Conservation (phyloP, 2,797 vertebrate genomes). For the Periophthalmus magnuspinnatus region DNA sequence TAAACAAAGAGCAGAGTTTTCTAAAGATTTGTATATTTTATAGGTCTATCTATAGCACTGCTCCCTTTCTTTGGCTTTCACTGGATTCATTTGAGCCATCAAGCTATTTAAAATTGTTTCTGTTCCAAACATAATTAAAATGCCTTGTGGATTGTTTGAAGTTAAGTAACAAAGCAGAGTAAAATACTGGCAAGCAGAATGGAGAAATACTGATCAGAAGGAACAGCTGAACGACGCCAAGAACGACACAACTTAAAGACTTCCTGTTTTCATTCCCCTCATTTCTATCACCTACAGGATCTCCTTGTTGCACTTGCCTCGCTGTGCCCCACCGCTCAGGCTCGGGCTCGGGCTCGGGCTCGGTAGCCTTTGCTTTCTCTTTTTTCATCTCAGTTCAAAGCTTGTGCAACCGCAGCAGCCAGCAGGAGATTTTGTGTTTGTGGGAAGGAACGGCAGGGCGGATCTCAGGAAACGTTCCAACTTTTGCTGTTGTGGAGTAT, state of each 20-base stretch:
- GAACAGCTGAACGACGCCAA: slow-evolving; percentile 8
- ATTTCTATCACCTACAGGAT: slow-evolving; percentile 53
- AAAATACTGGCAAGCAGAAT: slow-evolving; percentile 19
- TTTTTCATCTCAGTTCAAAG: slow-evolving; percentile 74
- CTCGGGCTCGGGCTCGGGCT: slow-evolving; percentile 31
- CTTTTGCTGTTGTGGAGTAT: slow-evolving; percentile 55
- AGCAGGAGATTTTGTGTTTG: slow-evolving; percentile 73
- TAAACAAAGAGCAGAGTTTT: too few relatives aligned
- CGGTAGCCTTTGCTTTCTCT: slow-evolving; percentile 55
- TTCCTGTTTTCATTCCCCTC: slow-evolving; percentile 50
- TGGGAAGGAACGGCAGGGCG: slow-evolving; percentile 60
- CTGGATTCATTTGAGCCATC: slow-evolving; percentile 1
- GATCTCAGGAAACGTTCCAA: slow-evolving; percentile 65
- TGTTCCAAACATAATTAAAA: slow-evolving; percentile 42
- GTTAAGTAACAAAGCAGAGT: slow-evolving; percentile 20
- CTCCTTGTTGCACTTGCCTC: slow-evolving; percentile 44
- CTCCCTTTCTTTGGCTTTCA: neutral
- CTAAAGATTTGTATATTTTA: neutral
- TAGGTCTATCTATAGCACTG: neutral
- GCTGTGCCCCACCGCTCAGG: slow-evolving; percentile 38
- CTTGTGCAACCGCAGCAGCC: slow-evolving; percentile 59
- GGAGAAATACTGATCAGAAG: slow-evolving; percentile 23
- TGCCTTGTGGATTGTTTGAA: slow-evolving; percentile 41
- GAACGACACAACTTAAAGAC: slow-evolving; percentile 10
- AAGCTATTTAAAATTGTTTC: slow-evolving; percentile 15